These are phyloP conservation scores for Maccullochella peelii DNA, from an alignment of 2,113 vertebrate species.

Conservation along the genomic window DNA sequence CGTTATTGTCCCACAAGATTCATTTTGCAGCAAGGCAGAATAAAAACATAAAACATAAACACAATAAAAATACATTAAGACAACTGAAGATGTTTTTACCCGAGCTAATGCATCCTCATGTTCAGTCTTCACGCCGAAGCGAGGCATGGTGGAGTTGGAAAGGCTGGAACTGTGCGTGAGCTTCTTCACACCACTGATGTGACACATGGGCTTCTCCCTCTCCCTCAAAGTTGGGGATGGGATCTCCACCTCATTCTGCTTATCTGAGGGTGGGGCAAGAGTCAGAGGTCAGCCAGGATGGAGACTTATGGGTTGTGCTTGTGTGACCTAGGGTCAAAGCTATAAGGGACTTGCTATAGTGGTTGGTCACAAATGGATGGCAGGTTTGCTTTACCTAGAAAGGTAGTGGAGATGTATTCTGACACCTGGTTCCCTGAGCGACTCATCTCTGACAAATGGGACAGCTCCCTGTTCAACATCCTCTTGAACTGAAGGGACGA, in stretches of 20 bases:
- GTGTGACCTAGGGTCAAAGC: not conserved
- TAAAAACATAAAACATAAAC: not conserved
- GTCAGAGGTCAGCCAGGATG: conserved; percentile 22
- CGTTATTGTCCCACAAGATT: not conserved
- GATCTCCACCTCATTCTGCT: conserved; percentile 94
- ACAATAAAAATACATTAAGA: conserved; percentile 5
- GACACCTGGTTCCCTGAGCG: conserved; percentile 96
- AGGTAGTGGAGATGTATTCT: conserved; percentile 96
- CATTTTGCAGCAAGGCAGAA: not conserved
- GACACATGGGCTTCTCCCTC: conserved; percentile 91
- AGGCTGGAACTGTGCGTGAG: conserved; percentile 88
- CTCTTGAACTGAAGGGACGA: conserved; percentile 87
- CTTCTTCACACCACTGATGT: conserved; percentile 93
- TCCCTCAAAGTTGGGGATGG: conserved; percentile 90
- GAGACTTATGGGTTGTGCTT: conserved; percentile 8
- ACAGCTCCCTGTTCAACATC: conserved; percentile 95
- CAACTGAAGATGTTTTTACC: conserved; percentile 71
- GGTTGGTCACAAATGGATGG: not conserved
- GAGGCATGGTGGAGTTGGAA: conserved; percentile 86
- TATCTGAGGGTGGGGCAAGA: conserved; percentile 84
- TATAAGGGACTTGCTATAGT: not conserved
- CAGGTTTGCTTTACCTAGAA: conserved; percentile 87
- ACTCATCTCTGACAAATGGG: conserved; percentile 96
- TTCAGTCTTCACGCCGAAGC: conserved; percentile 91
- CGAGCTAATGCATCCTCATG: conserved; percentile 90